These are phyloP conservation scores for Bombyx huttoni DNA, from an alignment of 2,888 invertebrate species.

Conservation along the genomic window DNA sequence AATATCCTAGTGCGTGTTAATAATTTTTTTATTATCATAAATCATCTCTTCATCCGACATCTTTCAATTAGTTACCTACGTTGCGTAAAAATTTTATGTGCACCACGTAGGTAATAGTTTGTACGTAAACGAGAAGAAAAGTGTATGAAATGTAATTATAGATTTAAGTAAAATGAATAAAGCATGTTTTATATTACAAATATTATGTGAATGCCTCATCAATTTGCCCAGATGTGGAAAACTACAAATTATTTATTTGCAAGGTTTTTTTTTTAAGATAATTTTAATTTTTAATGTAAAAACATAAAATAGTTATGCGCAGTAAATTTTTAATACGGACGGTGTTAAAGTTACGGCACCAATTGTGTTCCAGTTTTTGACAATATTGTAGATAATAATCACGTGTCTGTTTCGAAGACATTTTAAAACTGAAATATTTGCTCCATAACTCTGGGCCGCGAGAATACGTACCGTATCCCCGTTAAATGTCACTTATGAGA, in stretches of 20 bases:
- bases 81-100: conserved; percentile 30
- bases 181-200: conserved; percentile 70
- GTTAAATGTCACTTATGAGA: conserved; percentile 62
- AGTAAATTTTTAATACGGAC: background rate
- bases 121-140: conserved; percentile 45
- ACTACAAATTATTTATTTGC: conserved; percentile 70
- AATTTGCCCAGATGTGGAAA: conserved; percentile 48
- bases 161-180: conserved; percentile 50
- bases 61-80: conserved; percentile 9
- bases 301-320: conserved; percentile 4
- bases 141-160: conserved; percentile 62
- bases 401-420: too few species aligned
- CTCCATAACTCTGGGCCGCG: conserved; percentile 1
- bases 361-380: conserved; percentile 3
- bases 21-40: background rate
- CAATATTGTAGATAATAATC: background rate
- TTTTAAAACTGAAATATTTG: background rate
- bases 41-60: background rate
- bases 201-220: conserved; percentile 56
- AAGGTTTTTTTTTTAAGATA: conserved; percentile 53
- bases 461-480: conserved; percentile 39
- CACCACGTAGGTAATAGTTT: conserved; percentile 52
- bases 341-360: background rate
- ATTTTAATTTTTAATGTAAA: conserved; percentile 62
- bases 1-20: too few species aligned